Percentiles rank a stretch among this genome's conserved stretches.
Evolutionary conservation across 2,888 invertebrate species (phyloP).

Genomic region (Oscheius myriophilus): DNA sequence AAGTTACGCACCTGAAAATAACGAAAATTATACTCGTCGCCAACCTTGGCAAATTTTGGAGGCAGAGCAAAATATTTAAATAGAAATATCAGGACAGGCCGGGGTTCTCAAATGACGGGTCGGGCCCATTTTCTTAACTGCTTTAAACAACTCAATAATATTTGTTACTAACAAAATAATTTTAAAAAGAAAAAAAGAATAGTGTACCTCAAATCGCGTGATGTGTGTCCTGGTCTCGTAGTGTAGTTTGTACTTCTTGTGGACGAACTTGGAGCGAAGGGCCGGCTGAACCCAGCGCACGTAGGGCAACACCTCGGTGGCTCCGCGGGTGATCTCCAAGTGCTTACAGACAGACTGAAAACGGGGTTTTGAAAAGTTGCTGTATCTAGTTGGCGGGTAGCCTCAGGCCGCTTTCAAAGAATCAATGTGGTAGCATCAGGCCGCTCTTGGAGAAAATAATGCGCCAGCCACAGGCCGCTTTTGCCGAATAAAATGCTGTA

Average conservation of each 20-base stretch:
- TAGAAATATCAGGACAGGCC: too few relatives aligned
- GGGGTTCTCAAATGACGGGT: too few relatives aligned
- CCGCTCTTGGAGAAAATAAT: too few relatives aligned
- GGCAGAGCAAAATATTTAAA: too few relatives aligned
- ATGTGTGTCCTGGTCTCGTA: conserved; percentile 95
- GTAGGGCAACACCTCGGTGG: conserved; percentile 58
- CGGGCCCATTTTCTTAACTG: background rate
- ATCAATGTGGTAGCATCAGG: too few relatives aligned
- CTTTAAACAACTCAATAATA: too few relatives aligned
- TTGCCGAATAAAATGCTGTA: too few relatives aligned
- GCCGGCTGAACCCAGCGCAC: conserved; percentile 76
- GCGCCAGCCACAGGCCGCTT: too few relatives aligned
- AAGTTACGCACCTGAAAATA: conserved; percentile 78
- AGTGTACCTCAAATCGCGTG: conserved; percentile 78
- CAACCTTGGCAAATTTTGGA: too few relatives aligned
- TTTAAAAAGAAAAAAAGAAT: conserved; percentile 5
- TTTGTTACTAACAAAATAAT: too few relatives aligned
- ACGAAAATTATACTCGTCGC: too few relatives aligned
- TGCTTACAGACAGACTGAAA: conserved; percentile 58
- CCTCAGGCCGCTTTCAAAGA: background rate
- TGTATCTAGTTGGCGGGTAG: background rate
- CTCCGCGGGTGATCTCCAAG: conserved; percentile 51
- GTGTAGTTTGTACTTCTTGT: conserved; percentile 92
- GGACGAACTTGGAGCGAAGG: conserved; percentile 86
- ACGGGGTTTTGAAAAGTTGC: background rate